These are phyloP conservation scores for Sylvia borin DNA, from an alignment of 2,797 vertebrate species.

Conservation along the genomic window DNA sequence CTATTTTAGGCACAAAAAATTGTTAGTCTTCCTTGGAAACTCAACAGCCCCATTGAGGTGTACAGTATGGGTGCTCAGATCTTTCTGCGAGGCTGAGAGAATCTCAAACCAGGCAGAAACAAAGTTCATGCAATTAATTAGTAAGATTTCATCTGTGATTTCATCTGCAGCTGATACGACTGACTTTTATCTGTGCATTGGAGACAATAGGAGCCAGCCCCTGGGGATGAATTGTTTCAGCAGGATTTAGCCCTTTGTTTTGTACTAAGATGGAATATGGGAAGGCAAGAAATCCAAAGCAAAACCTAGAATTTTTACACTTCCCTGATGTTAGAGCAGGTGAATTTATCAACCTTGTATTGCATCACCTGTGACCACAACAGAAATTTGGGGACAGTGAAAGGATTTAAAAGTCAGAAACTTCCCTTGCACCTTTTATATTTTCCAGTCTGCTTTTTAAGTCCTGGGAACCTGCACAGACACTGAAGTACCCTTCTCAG, in stretches of 20 bases:
- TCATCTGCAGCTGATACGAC: slow-evolving; percentile 51
- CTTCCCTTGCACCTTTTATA: neutral
- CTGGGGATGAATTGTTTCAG: neutral
- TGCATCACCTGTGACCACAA: neutral
- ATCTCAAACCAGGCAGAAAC: slow-evolving; percentile 59
- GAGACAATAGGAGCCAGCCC: slow-evolving; percentile 1
- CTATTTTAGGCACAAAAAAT: slow-evolving; percentile 35
- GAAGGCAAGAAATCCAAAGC: neutral
- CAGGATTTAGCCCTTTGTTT: slow-evolving; percentile 42
- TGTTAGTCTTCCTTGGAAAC: slow-evolving; percentile 26
- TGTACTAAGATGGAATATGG: neutral
- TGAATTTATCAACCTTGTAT: neutral
- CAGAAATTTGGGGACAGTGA: neutral
- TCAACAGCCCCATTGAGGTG: neutral
- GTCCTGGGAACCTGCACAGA: neutral
- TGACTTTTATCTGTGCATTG: slow-evolving; percentile 37
- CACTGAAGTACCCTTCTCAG: neutral
- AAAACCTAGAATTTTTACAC: neutral
- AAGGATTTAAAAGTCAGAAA: neutral
- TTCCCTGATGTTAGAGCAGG: neutral
- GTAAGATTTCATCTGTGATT: slow-evolving; percentile 51
- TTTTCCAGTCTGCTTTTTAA: neutral
- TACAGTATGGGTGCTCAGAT: neutral
- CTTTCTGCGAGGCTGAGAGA: slow-evolving; percentile 38
- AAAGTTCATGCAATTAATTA: slow-evolving; percentile 60